A percentile compares a stretch with the other conserved stretches of the same genome.
Conservation (phyloP, 2,888 invertebrate genomes). For the Teleogryllus oceanicus region DNA sequence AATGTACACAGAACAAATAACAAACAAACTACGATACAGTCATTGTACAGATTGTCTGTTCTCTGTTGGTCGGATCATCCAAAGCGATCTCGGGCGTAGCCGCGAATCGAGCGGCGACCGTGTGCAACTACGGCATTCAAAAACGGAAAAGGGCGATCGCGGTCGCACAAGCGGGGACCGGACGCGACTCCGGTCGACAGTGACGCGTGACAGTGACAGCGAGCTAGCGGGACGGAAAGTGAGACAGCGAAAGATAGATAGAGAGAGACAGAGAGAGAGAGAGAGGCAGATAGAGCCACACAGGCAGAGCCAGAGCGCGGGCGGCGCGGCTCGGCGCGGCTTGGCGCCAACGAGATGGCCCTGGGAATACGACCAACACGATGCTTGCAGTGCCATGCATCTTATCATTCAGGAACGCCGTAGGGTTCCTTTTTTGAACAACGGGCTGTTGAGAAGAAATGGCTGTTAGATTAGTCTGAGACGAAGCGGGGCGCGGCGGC, state of each 20-base stretch:
- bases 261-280: too few relatives aligned
- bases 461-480: conserved; percentile 32
- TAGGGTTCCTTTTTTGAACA: conserved; percentile 42
- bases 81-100: neutral
- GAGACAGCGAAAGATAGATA: too few relatives aligned
- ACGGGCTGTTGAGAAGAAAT: conserved; percentile 37
- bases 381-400: conserved; percentile 37
- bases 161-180: neutral
- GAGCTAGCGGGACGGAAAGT: neutral
- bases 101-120: neutral
- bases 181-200: neutral
- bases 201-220: neutral
- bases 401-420: conserved; percentile 41
- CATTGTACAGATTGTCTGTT: conserved; percentile 32
- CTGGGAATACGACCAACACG: conserved; percentile 21
- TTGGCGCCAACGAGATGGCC: neutral
- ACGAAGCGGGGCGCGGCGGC: conserved; percentile 18
- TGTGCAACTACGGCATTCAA: neutral
- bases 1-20: conserved; percentile 39
- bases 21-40: conserved; percentile 38
- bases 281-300: too few relatives aligned
- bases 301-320: too few relatives aligned
- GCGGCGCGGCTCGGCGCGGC: too few relatives aligned
- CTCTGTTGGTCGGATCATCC: conserved; percentile 24
- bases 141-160: neutral